A percentile compares a stretch with the other conserved stretches of the same genome.
Conservation (phyloP, 2,113 vertebrate species). For the Oryzias celebensis region DNA sequence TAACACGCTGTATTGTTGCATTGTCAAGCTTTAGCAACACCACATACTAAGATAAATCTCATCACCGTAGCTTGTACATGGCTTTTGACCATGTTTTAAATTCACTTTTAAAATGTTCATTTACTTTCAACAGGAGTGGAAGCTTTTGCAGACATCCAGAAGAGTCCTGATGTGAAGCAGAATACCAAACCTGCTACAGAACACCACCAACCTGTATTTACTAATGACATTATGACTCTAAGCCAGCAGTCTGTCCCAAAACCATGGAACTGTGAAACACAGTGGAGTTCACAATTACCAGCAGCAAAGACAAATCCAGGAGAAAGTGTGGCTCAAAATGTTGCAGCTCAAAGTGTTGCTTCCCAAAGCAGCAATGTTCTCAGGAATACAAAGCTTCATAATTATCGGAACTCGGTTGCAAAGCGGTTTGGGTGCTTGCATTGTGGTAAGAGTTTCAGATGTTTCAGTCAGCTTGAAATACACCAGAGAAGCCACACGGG, state of each 20-base stretch:
- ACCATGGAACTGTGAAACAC: constrained; percentile 23
- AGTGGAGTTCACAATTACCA: constrained; percentile 46
- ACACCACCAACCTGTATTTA: constrained; percentile 35
- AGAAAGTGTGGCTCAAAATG: constrained; percentile 33
- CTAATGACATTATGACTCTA: constrained; percentile 29
- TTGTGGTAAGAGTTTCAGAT: constrained; percentile 76
- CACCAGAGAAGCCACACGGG: constrained; percentile 80
- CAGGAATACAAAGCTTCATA: constrained; percentile 58
- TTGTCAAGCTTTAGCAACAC: no score
- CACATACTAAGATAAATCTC: no score
- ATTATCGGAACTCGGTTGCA: constrained; percentile 49
- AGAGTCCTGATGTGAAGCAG: constrained; percentile 30
- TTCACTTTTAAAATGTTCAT: background rate
- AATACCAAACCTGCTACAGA: constrained; percentile 27
- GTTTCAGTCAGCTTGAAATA: constrained; percentile 78
- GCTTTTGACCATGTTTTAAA: background rate
- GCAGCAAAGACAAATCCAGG: constrained; percentile 23
- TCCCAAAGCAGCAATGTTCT: constrained; percentile 35
- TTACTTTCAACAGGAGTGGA: constrained; percentile 50
- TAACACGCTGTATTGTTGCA: no score
- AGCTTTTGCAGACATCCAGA: constrained; percentile 18
- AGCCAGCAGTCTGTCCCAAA: constrained; percentile 25
- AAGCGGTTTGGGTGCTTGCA: constrained; percentile 74
- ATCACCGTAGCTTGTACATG: background rate
- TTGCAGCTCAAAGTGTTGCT: constrained; percentile 26